Conservation (phyloP, 2,113 vertebrate genomes). For the Coptodon rendalli region DNA sequence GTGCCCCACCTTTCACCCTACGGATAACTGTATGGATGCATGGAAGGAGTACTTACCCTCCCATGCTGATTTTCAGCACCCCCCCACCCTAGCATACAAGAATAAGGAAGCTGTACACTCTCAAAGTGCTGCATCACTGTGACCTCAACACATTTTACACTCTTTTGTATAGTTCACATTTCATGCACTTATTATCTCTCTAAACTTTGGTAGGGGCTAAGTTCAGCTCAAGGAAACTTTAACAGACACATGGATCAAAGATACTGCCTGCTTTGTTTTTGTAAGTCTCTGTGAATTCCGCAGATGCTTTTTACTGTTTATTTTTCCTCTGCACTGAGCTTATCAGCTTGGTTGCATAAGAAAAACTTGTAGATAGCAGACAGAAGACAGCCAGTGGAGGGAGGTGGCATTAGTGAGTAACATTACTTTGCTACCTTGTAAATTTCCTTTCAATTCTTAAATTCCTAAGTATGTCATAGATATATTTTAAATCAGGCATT, state of each 20-base stretch:
- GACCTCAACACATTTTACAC: background rate
- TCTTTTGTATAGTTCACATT: background rate
- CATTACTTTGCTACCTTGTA: background rate
- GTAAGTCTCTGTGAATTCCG: slow-evolving; percentile 6
- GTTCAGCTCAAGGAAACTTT: background rate
- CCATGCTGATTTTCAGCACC: background rate
- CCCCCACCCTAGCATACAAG: background rate
- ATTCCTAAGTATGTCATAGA: background rate
- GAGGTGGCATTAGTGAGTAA: background rate
- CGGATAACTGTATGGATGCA: background rate
- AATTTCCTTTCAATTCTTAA: background rate
- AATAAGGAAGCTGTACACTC: background rate
- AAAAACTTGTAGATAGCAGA: background rate
- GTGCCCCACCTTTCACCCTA: background rate
- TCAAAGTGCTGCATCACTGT: slow-evolving; percentile 9
- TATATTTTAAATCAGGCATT: background rate
- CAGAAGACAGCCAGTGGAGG: background rate
- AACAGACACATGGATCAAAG: background rate
- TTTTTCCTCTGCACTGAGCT: slow-evolving; percentile 1
- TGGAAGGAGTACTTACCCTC: background rate
- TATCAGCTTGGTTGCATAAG: slow-evolving; percentile 39
- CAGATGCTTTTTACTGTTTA: slow-evolving; percentile 38
- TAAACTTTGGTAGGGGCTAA: background rate
- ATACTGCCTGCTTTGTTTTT: background rate
- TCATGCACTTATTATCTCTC: background rate